Evolutionary conservation across 2,113 vertebrate genomes (phyloP), one percentile per base, ranked within the genome.

Genomic region (Irena cyanogastra): DNA sequence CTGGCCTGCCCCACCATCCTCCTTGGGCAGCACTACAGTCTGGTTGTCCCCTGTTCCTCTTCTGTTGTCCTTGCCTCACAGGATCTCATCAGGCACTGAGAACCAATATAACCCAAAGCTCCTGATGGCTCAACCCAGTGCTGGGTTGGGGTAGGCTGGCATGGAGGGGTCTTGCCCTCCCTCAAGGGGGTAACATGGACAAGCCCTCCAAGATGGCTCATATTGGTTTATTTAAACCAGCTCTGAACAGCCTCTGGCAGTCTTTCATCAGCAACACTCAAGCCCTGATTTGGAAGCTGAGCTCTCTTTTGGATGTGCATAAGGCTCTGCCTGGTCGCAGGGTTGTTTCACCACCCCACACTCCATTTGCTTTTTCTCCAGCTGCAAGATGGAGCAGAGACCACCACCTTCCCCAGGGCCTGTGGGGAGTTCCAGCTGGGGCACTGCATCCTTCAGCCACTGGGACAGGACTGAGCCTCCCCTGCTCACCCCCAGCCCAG

Each of bases 11-110:
- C n/a, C 52, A 17, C 26, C 35, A 84, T 28, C 35, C 53, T 72
- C 64, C 18, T 4, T 21, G 64, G 39, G 16, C 35, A 89, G 42
- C 1, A 1, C 75, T 64, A 13, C 6, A 60, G 65, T 9, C 31
- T 72, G 42, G 10, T 27, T 53, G 7, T 24, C 33, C 66, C 71
- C 78, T 47, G 45, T 19, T 19, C 16, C 35, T 39, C 24, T 74
- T 20, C 74, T 44, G 33, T 16, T 9, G 0, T 44, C 18, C n/a
- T 87, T 23, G 2, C 33, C 44, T 80, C 2, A 1, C 2, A 0
- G 28, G 16, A 10, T 33, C 75, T 66, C 42, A 44, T n/a, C 64
- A 78, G 30, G 24, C 5, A 3, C 52, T 12, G 9, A 68, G 27
- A 56, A 37, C 13, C 26, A 41, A 79, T 52, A 71, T 10, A 82